These are phyloP conservation scores for Cochlearius cochlearius DNA, from an alignment of 2,113 vertebrate species.

Conservation along the genomic window DNA sequence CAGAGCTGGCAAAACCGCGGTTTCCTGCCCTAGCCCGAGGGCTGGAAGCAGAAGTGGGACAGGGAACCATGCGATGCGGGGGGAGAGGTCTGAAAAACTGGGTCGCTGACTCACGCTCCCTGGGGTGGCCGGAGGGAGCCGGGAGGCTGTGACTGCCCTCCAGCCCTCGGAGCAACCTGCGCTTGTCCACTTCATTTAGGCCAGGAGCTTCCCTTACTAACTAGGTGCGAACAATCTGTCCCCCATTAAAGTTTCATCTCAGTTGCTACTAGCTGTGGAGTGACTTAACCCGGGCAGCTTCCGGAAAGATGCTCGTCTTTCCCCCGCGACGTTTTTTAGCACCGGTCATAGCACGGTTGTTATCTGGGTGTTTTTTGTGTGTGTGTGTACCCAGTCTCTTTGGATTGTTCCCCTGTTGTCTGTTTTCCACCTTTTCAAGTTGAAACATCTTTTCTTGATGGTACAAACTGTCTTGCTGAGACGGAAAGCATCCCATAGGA, in stretches of 20 bases:
- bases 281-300: not conserved
- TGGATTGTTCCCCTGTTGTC: not conserved
- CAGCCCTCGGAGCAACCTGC: not conserved
- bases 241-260: not conserved
- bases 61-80: accelerated
- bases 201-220: not conserved
- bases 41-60: not conserved
- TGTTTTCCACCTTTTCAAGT: not conserved
- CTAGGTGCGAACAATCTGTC: not conserved
- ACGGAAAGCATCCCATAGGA: not conserved
- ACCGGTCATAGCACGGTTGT: not conserved
- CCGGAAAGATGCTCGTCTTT: not conserved
- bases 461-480: not conserved
- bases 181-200: not conserved
- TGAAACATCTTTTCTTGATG: not conserved
- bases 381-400: too few relatives aligned
- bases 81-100: not conserved
- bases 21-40: not conserved
- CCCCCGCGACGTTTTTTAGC: accelerated
- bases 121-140: not conserved
- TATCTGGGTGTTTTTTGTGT: not conserved
- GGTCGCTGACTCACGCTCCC: not conserved
- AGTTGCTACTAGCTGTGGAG: not conserved
- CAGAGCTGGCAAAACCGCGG: accelerated
- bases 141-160: not conserved